Conservation (phyloP, 2,888 invertebrate genomes). For the Isotomurus palustris region DNA sequence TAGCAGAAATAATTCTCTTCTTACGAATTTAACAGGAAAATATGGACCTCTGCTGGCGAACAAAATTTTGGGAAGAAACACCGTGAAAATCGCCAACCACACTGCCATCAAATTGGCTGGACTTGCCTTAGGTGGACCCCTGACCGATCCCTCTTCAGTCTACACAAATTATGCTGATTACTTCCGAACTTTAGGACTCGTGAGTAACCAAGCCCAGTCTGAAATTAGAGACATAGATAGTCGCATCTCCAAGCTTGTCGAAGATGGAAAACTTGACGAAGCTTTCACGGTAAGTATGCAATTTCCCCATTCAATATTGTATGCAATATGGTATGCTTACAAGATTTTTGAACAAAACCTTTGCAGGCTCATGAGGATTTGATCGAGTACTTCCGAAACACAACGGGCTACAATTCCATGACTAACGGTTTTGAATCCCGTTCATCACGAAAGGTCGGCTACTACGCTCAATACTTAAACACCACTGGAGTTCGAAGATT, state of each 20-base stretch:
- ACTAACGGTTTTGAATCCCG: slow-evolving; percentile 37
- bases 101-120: slow-evolving; percentile 46
- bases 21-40: slow-evolving; percentile 49
- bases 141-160: slow-evolving; percentile 72
- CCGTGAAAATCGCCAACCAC: slow-evolving; percentile 15
- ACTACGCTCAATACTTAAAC: slow-evolving; percentile 30
- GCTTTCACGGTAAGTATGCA: slow-evolving; percentile 42
- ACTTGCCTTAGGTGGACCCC: slow-evolving; percentile 64
- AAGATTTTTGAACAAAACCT: too few species aligned
- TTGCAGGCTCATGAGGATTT: too few species aligned
- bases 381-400: slow-evolving; percentile 37
- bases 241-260: slow-evolving; percentile 30
- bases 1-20: not conserved
- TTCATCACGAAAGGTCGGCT: slow-evolving; percentile 27
- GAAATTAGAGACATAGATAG: slow-evolving; percentile 56
- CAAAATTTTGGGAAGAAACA: slow-evolving; percentile 47
- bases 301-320: too few species aligned
- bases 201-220: slow-evolving; percentile 61
- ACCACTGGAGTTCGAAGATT: slow-evolving; percentile 29
- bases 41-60: slow-evolving; percentile 52
- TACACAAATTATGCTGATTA: slow-evolving; percentile 73
- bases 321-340: too few species aligned
- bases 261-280: slow-evolving; percentile 33
- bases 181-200: slow-evolving; percentile 69
- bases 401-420: slow-evolving; percentile 35